Percentiles rank a stretch among this genome's conserved stretches.
phyloP scores from a whole-genome alignment of 2,888 invertebrate genomes.

The Gerris lacustris region DNA sequence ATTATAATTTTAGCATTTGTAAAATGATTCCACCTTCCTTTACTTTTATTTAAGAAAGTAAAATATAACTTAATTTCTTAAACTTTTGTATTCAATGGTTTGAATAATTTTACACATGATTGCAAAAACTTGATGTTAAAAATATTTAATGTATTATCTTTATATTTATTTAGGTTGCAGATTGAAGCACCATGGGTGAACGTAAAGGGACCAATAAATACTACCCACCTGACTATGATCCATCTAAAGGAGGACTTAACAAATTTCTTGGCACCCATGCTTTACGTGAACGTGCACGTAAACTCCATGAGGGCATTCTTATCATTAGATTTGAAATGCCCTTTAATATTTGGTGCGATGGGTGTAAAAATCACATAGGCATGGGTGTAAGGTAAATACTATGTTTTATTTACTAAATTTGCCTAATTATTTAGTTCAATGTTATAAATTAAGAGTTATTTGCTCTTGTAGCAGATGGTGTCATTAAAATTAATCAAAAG shows the following conservation, averaged over 20 bases:
- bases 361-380: constrained; percentile 94
- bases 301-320: constrained; percentile 86
- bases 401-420: neutral
- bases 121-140: too few species aligned
- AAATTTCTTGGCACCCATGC: constrained; percentile 86
- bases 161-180: too few species aligned
- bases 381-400: constrained; percentile 74
- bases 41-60: too few species aligned
- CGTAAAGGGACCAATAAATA: constrained; percentile 95
- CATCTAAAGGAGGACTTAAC: constrained; percentile 84
- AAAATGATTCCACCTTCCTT: too few species aligned
- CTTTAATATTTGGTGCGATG: constrained; percentile 98
- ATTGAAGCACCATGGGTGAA: constrained; percentile 70
- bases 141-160: too few species aligned
- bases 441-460: too few species aligned
- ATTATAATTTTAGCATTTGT: too few species aligned
- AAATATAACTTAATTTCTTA: too few species aligned
- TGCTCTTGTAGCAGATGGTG: too few species aligned
- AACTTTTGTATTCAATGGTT: too few species aligned
- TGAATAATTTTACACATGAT: too few species aligned
- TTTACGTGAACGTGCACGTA: constrained; percentile 86
- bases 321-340: constrained; percentile 99
- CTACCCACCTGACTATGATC: constrained; percentile 98
- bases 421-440: neutral
- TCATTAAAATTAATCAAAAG: too few species aligned